phyloP scores from a whole-genome alignment of 2,888 invertebrate genomes.

The Chrysolina oricalcia region DNA sequence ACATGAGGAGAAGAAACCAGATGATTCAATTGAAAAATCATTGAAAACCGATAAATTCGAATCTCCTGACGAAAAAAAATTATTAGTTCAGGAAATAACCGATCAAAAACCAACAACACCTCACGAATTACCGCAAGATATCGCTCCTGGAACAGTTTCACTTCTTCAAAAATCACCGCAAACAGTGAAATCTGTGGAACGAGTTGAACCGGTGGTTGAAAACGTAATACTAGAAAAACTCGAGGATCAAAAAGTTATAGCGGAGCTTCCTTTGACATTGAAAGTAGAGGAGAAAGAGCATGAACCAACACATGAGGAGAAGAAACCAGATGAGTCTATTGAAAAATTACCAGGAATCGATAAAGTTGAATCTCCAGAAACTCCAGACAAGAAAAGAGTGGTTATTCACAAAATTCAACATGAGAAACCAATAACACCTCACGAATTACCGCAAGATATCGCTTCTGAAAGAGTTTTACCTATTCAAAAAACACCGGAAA shows the following conservation, averaged over 20 bases:
- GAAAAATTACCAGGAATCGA: not conserved
- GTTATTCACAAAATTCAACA: not conserved
- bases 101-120: not conserved
- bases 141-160: not conserved
- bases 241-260: too few relatives aligned
- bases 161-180: not conserved
- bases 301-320: constrained; percentile 1
- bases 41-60: too few relatives aligned
- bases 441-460: constrained; percentile 11
- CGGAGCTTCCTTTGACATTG: not conserved
- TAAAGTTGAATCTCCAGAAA: constrained; percentile 26
- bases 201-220: too few relatives aligned
- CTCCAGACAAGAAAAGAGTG: constrained; percentile 5
- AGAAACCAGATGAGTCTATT: constrained; percentile 1
- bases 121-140: too few relatives aligned
- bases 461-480: constrained; percentile 11
- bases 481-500: not conserved
- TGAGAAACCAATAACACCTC: not conserved
- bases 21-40: too few relatives aligned
- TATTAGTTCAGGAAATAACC: constrained; percentile 4
- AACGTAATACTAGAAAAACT: too few relatives aligned
- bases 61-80: not conserved
- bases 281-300: not conserved
- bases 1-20: too few relatives aligned
- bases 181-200: too few relatives aligned